Evolutionary conservation across 2,113 vertebrate genomes (phyloP), one percentile per base, ranked within the genome.

Genomic region (Holacanthus passer): DNA sequence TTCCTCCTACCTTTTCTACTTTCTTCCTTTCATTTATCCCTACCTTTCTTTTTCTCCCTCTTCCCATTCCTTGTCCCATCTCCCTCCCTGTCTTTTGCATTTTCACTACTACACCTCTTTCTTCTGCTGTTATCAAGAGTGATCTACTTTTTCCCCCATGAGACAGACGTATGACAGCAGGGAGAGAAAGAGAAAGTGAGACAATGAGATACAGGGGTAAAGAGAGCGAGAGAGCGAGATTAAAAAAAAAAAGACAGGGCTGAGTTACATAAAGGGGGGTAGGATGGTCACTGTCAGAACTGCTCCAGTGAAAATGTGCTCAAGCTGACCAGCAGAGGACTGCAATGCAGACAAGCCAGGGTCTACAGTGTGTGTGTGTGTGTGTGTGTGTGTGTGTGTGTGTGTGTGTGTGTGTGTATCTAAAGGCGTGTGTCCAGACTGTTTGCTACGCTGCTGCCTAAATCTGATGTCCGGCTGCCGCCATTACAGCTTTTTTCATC

Each of bases 281-380:
- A 2, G 22, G 75, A 73, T 73, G 66, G 65, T 66, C 68, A 73
- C 10, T 70, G 35, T 75, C 55, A 5, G 3, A 85, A 73, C 82
- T 75, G 56, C 53, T 52, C 12, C 9, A 43, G 72, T 79, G 58
- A 71, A 78, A 65, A 72, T 83, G 24, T 78, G 60, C 62, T 84
- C 22, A 55, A 82, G 71, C 67, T 84, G 81, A 80, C 77, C 82
- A 53, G 56, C 68, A 66, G 55, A 88, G 62, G 79, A 88, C 90
- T 87, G 87, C 88, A 90, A 87, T 90, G 87, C 87, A 89, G 88
- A 83, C 75, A 79, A 67, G 70, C 73, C 47, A 70, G 55, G 43
- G 82, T 64, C 32, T 55, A 45, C 55, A 55, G 50, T 80, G 76
- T 52, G 37, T 41, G 35, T 48, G 52, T 68, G 24, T n/a, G 52